Conservation (phyloP, 1,140 invertebrate genomes). For the Trachymyrmex cornetzi region DNA sequence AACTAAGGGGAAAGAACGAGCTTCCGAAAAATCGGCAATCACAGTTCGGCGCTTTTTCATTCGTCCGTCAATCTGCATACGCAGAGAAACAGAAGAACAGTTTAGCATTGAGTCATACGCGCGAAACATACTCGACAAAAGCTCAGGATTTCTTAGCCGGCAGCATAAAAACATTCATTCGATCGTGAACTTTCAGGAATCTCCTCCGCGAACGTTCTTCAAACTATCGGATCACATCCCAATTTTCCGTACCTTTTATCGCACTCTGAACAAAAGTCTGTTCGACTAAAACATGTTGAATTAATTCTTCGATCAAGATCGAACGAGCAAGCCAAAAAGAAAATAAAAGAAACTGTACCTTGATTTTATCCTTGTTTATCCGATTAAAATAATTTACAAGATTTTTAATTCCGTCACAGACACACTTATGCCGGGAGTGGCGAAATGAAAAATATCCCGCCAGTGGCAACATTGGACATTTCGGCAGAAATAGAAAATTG, state of each 20-base stretch:
- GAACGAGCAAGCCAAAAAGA: neutral
- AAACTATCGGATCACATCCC: neutral
- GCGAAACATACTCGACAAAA: constrained; percentile 2
- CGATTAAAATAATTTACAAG: neutral
- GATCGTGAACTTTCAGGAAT: constrained; percentile 28
- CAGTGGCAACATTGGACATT: constrained; percentile 4
- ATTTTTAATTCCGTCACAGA: neutral
- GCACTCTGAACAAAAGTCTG: too few relatives aligned
- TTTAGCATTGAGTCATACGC: neutral
- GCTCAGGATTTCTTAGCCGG: constrained; percentile 6
- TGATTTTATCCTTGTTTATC: neutral
- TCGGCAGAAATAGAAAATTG: neutral
- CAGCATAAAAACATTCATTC: constrained; percentile 28
- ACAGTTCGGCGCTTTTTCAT: constrained; percentile 51
- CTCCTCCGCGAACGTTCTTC: neutral
- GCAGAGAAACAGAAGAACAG: constrained; percentile 7
- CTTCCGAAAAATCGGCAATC: constrained; percentile 50
- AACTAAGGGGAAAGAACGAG: constrained; percentile 32
- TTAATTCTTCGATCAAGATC: neutral
- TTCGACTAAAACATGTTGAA: neutral
- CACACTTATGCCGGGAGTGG: neutral
- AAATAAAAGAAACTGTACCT: neutral
- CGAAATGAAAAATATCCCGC: constrained; percentile 1
- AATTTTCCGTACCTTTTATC: neutral
- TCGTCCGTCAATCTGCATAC: constrained; percentile 19